Evolutionary conservation across 1,140 invertebrate species (phyloP).

Genomic region (Dendrolimus punctatus): DNA sequence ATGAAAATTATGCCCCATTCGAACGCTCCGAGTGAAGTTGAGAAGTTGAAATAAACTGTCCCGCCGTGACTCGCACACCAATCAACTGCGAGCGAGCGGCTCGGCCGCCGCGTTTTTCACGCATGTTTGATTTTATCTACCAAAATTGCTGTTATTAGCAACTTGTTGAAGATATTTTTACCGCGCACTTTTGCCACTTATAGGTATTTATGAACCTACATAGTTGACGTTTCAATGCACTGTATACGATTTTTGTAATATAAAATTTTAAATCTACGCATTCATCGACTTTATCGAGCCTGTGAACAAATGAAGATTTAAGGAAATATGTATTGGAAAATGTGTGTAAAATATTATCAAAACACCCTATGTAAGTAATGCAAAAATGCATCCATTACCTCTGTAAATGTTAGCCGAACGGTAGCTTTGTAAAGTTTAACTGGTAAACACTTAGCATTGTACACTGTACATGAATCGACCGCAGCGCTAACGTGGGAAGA

Average conservation of each 20-base stretch:
- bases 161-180: not conserved
- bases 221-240: no score
- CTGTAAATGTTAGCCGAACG: not conserved
- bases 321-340: no score
- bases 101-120: conserved; percentile 12
- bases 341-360: no score
- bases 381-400: no score
- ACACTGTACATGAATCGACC: conserved; percentile 35
- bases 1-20: conserved; percentile 65
- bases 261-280: no score
- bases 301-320: no score
- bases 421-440: not conserved
- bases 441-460: conserved; percentile 10
- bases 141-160: not conserved
- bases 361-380: no score
- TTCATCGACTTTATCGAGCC: no score
- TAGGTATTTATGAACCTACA: no score
- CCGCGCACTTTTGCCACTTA: no score
- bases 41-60: conserved; percentile 64
- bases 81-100: conserved; percentile 16
- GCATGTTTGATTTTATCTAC: conserved; percentile 13
- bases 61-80: conserved; percentile 53
- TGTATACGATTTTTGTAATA: no score
- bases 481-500: conserved; percentile 56
- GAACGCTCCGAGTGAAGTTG: conserved; percentile 50